Evolutionary conservation across 2,888 invertebrate species (phyloP), one percentile per base, ranked within the genome.

Genomic region (Drosophila lutescens): DNA sequence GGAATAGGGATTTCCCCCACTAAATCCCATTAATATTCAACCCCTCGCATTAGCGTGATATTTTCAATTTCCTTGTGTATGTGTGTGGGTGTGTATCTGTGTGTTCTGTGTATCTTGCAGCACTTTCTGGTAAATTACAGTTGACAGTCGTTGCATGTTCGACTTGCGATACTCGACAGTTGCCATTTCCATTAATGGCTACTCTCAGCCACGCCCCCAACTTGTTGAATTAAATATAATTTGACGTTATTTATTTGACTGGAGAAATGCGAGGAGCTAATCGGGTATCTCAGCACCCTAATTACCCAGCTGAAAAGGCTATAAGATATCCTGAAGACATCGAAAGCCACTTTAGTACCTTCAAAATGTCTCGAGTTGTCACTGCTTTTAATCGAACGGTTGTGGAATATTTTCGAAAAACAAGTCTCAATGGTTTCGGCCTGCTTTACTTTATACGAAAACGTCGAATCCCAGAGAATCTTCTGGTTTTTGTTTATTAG

Each of bases 341-440:
- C 23, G 2, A 2, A 20, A 2, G 1, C 5, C 9, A 9, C 13
- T 17, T 43, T 36, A 63, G 62, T 63, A 6, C 23, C 4, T 1
- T 9, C 17, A 40, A 20, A 60, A 86, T 83, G 83, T 72, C 79
- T 17, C 73, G 77, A 4, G n/a, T 68, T 32, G 15, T 51, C 34
- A 54, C 49, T 47, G 91, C 91, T 7, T 44, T 71, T 12, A 78
- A 78, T n/a, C 62, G 73, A 7, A 90, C 91, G 4, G 58, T 83
- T 7, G 81, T 85, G 8, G 91, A 91, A 60, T 91, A 86, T 73
- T 89, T 91, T 53, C 80, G 86, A 46, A 89, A 90, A 68, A 91
- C 91, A 10, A 91, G 90, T n/a, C 79, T 91, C 12, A 90, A 90
- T 69, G 91, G 91, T 7, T 91, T 91, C 61, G 82, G 87, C 0